Evolutionary conservation across 2,888 invertebrate genomes (phyloP).

Genomic region (Colostygia pectinataria): DNA sequence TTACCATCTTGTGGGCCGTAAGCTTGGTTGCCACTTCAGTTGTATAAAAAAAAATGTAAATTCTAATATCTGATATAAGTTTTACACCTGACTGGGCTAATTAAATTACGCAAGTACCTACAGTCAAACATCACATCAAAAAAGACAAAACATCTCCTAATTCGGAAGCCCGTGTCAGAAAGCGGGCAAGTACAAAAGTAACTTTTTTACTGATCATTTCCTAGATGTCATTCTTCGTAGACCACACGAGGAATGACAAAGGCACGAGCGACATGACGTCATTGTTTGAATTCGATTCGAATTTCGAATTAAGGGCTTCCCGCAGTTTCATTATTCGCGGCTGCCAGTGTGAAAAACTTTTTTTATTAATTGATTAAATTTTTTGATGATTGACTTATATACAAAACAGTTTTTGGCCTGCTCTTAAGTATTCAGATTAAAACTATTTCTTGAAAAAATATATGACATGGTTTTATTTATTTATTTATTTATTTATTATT

Average conservation of each 20-base stretch:
- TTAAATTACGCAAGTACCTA: too few relatives aligned
- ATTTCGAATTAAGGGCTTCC: slow-evolving; percentile 71
- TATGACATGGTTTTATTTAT: too few relatives aligned
- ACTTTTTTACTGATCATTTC: slow-evolving; percentile 52
- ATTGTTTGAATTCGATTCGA: slow-evolving; percentile 73
- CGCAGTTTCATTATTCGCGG: slow-evolving; percentile 75
- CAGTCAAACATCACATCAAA: too few relatives aligned
- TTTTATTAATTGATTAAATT: slow-evolving; percentile 59
- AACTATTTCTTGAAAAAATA: too few relatives aligned
- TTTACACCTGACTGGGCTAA: too few relatives aligned
- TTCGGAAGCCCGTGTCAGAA: slow-evolving; percentile 68
- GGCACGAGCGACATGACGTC: slow-evolving; percentile 70
- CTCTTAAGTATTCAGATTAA: neutral
- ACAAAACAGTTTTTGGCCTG: slow-evolving; percentile 23
- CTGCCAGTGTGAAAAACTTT: slow-evolving; percentile 70
- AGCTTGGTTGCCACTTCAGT: too few relatives aligned
- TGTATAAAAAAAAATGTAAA: too few relatives aligned
- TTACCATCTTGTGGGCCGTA: too few relatives aligned
- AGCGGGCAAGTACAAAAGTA: slow-evolving; percentile 48
- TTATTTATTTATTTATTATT: too few relatives aligned
- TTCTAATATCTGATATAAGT: too few relatives aligned
- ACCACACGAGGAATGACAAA: slow-evolving; percentile 48
- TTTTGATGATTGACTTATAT: slow-evolving; percentile 52
- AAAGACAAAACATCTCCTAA: too few relatives aligned
- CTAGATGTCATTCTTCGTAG: slow-evolving; percentile 67